Percentiles rank a stretch among this genome's conserved stretches.
Evolutionary conservation across 2,113 vertebrate genomes (phyloP).

Genomic region (Oncorhynchus clarkii): DNA sequence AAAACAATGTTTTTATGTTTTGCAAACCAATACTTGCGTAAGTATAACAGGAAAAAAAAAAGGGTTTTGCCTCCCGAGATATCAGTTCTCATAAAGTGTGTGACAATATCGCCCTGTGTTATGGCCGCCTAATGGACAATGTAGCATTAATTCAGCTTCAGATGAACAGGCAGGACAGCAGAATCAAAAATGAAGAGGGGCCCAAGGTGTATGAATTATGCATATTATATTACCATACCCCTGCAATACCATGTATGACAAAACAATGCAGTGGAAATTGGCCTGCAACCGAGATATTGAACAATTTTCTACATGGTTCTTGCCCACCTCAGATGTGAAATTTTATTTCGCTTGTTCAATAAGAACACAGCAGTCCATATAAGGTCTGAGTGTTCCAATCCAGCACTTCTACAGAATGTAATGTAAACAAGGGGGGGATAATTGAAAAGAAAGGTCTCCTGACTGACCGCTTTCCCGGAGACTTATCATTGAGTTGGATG

Average conservation of each 20-base stretch:
- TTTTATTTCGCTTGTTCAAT: conserved; percentile 87
- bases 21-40: conserved; percentile 52
- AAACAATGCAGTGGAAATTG: conserved; percentile 85
- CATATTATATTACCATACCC: conserved; percentile 83
- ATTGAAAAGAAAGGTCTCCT: conserved; percentile 87
- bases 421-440: conserved; percentile 91
- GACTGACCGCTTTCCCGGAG: conserved; percentile 80
- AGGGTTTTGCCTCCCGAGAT: conserved; percentile 55
- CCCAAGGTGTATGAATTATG: conserved; percentile 89
- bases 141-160: conserved; percentile 83
- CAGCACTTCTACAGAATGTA: conserved; percentile 77
- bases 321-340: conserved; percentile 90
- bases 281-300: conserved; percentile 84
- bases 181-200: conserved; percentile 79
- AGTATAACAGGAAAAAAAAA: conserved; percentile 45
- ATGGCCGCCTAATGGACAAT: conserved; percentile 77
- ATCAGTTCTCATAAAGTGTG: conserved; percentile 70
- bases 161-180: conserved; percentile 83
- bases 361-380: conserved; percentile 75
- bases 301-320: conserved; percentile 91
- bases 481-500: conserved; percentile 82
- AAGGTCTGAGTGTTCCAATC: conserved; percentile 76
- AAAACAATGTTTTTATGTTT: conserved; percentile 24
- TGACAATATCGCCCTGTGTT: conserved; percentile 73
- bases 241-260: conserved; percentile 71